Evolutionary conservation across 2,888 invertebrate species (phyloP), one percentile per base, ranked within the genome.

Genomic region (Lasioglossum lativentre): DNA sequence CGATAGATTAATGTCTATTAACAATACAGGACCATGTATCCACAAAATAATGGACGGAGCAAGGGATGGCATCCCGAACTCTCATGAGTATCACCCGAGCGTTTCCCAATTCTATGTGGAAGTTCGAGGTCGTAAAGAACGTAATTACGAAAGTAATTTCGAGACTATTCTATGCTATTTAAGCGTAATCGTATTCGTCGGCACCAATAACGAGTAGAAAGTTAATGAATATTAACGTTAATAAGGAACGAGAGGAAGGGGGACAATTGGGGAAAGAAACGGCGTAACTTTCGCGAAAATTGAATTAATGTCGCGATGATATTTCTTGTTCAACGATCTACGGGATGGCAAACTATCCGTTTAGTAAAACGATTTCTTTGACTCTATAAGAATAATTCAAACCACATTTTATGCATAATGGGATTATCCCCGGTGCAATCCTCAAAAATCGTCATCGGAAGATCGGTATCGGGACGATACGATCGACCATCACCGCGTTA

Each of bases 121-220:
- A 27, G 27, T 34, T 34, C 34, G 27, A 34, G 30, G 14, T 30
- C 4, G 34, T 45, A 72, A 79, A 79, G 52, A 63, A n/a, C 52
- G 47, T 47, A 73, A 68, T 84, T 80, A 70, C 47, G 27, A 59
- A 73, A 72, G 71, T 38, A n/a, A 71, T 68, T 77, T 78, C 30
- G 23, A 74, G 63, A 16, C 38, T 75, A 42, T 75, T 80, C 78
- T 68, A 19, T 27, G 63, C 27, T 72, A 34, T 80, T 78, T 78
- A 75, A 30, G 16, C 47, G 42, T 59, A 73, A 78, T 83, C 79
- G 74, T 52, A 63, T 72, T 42, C 72, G 42, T 47, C 70, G 66
- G 86, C 82, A 72, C 68, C 80, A 73, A 76, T 76, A 82, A 89
- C 45, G 78, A 78, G 73, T 89, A 86, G 89, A 89, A 86, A 89